Evolutionary conservation across 2,888 invertebrate genomes (phyloP).

Genomic region (Agrypnus murinus): DNA sequence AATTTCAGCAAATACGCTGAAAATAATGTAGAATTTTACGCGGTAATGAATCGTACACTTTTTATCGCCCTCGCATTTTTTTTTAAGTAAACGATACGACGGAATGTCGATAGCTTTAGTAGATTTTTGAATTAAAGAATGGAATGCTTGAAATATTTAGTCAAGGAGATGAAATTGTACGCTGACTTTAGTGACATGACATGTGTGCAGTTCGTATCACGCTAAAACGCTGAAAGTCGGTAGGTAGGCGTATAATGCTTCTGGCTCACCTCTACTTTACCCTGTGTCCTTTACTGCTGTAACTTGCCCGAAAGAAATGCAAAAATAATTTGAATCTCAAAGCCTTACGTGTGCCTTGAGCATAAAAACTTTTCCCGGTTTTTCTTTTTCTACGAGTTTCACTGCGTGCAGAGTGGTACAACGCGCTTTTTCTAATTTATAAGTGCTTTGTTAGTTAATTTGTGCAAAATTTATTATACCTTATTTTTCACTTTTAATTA

Average conservation of each 20-base stretch:
- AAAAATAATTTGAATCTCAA: slow-evolving; percentile 52
- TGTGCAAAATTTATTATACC: slow-evolving; percentile 39
- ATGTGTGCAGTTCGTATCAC: slow-evolving; percentile 37
- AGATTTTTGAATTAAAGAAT: slow-evolving; percentile 19
- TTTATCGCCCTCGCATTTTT: background rate
- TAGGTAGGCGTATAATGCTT: slow-evolving; percentile 49
- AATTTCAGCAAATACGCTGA: slow-evolving; percentile 2
- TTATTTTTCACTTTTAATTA: slow-evolving; percentile 42
- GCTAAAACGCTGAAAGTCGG: slow-evolving; percentile 23
- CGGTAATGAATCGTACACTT: slow-evolving; percentile 18
- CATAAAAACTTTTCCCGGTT: slow-evolving; percentile 42
- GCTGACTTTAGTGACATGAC: slow-evolving; percentile 29
- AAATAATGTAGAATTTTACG: slow-evolving; percentile 20
- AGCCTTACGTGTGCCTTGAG: slow-evolving; percentile 49
- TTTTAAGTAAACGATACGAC: background rate
- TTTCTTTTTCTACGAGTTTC: slow-evolving; percentile 38
- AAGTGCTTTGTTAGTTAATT: slow-evolving; percentile 44
- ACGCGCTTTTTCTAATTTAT: slow-evolving; percentile 42
- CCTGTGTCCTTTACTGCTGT: slow-evolving; percentile 45
- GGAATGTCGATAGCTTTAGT: background rate
- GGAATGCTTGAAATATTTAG: slow-evolving; percentile 15
- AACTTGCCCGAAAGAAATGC: slow-evolving; percentile 48
- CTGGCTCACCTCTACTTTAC: slow-evolving; percentile 42
- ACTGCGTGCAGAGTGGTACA: slow-evolving; percentile 26
- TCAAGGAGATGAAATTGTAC: slow-evolving; percentile 38